Percentiles rank a stretch among this genome's conserved stretches.
Conservation (phyloP, 1,140 invertebrate genomes). For the Cataglyphis hispanica region DNA sequence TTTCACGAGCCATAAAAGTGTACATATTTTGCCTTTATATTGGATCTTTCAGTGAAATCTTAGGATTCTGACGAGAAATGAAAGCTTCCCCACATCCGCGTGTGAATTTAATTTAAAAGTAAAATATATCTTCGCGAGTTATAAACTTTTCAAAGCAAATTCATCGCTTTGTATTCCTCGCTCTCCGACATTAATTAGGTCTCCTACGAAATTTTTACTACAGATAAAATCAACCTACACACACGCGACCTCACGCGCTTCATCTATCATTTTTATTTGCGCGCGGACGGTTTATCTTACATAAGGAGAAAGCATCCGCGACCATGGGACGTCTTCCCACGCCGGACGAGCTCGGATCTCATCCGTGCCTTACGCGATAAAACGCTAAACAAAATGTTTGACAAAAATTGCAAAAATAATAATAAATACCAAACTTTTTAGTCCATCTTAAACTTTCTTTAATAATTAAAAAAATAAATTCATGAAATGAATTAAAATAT, state of each 20-base stretch:
- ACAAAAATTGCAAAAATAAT: background rate
- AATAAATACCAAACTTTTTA: background rate
- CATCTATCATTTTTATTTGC: constrained; percentile 46
- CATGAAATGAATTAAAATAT: background rate
- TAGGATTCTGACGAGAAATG: background rate
- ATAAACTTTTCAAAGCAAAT: constrained; percentile 12
- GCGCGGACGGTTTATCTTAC: constrained; percentile 45
- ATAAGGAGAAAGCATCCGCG: constrained; percentile 47
- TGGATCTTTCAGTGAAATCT: background rate
- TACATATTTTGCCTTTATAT: background rate
- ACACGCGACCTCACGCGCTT: background rate
- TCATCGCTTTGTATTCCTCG: background rate
- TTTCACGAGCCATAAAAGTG: background rate
- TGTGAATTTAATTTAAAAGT: background rate
- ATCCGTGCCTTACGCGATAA: constrained; percentile 14
- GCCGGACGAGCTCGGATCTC: constrained; percentile 20
- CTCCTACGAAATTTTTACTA: constrained; percentile 46
- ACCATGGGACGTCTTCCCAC: constrained; percentile 59
- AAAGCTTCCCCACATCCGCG: background rate
- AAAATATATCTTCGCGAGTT: background rate
- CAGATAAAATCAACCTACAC: constrained; percentile 49
- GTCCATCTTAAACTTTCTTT: background rate
- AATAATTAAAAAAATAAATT: background rate
- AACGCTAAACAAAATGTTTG: constrained; percentile 61
- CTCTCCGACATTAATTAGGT: constrained; percentile 17